Base-by-base conservation (phyloP, 2,797 vertebrate species). In the Bradypodion ventrale region DNA sequence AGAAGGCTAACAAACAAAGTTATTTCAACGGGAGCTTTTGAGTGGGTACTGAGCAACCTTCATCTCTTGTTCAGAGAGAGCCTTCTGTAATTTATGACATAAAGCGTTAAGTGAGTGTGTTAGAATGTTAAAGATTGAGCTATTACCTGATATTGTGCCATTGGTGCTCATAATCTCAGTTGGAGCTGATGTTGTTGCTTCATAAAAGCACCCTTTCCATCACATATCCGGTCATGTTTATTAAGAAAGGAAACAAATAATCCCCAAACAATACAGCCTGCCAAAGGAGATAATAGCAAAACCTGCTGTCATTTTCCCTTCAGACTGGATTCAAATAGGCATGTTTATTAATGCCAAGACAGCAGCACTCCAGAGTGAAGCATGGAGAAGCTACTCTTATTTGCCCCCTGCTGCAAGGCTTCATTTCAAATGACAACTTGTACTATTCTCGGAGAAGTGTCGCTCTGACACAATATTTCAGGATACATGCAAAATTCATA, bases 401-500 rank as follows among this genome's bases (percentile, higher is more conserved):
- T 84, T 88, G 79, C 83, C 85, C 83, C 77, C 84, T 78, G 8
- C 27, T 49, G 29, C n/a, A 12, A 88, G 76, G 80, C 84, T 59
- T 83, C 77, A 29, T 49, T 76, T 23, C 69, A 27, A 85, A 1
- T 75, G 75, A 78, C 80, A 78, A 60, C 65, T 78, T 78, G n/a
- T 65, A 66, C 16, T 52, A 83, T 88, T 87, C 86, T 74, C 83
- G 59, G 52, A 89, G 82, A 68, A 89, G 10, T 85, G 46, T 85
- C 1, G 0, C 37, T 85, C 19, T 74, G 60, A 84, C 52, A 62
- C 32, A 86, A 63, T 7, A 87, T 90, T 91, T 87, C 87, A 27
- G 13, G 46, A 9, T 85, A 89, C 23, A 59, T 84, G 81, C 85
- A 80, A 85, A 82, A 59, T 70, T 76, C 59, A 19, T 2, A n/a